phyloP scores from a whole-genome alignment of 2,113 vertebrate genomes.

The Dipodomys spectabilis region DNA sequence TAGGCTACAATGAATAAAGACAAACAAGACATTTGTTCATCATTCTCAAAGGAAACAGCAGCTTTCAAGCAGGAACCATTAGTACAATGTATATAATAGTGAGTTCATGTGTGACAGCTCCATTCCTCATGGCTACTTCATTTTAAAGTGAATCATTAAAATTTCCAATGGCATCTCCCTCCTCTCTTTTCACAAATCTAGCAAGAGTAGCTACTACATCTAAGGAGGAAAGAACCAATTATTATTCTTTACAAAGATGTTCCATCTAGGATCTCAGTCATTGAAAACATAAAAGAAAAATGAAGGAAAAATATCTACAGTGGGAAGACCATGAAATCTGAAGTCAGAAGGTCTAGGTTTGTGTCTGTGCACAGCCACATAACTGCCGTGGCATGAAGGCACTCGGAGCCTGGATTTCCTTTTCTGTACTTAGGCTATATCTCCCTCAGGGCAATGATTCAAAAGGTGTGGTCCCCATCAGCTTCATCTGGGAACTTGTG shows the following conservation, averaged over 20 bases:
- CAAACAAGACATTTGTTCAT: slow-evolving; percentile 51
- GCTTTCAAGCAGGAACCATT: no score
- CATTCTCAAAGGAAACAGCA: neutral
- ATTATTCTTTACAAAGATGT: neutral
- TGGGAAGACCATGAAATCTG: slow-evolving; percentile 12
- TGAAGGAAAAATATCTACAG: neutral
- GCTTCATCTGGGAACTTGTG: neutral
- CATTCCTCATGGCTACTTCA: neutral
- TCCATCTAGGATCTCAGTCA: slow-evolving; percentile 46
- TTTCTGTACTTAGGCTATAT: neutral
- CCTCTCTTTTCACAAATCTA: slow-evolving; percentile 22
- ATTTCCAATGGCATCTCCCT: neutral
- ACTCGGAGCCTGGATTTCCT: neutral
- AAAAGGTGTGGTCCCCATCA: slow-evolving; percentile 1
- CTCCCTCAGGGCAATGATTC: neutral
- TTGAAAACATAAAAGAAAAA: slow-evolving; percentile 27
- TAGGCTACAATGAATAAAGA: neutral
- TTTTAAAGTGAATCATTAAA: slow-evolving; percentile 29
- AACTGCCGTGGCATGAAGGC: neutral
- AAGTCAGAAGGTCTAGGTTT: neutral
- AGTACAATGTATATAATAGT: no score
- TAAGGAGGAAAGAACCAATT: slow-evolving; percentile 28
- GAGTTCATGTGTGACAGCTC: no score
- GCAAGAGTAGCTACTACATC: slow-evolving; percentile 6
- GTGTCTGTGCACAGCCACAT: neutral